These are phyloP conservation scores for Drosophila biarmipes DNA, from an alignment of 1,140 invertebrate genomes.

Conservation along the genomic window DNA sequence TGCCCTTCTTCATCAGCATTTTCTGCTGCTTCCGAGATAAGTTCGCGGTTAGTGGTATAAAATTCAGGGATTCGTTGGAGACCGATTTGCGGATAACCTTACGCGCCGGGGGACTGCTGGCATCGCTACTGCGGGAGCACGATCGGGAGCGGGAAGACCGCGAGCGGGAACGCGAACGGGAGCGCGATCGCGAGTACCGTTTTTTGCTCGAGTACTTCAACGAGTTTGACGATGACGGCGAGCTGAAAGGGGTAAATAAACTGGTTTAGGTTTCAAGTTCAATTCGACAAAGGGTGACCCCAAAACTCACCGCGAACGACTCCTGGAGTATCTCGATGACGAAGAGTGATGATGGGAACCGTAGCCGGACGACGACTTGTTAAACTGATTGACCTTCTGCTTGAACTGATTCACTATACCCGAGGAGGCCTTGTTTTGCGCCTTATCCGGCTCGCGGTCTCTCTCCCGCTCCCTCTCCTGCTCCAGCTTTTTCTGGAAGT, in stretches of 20 bases:
- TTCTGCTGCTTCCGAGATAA: slow-evolving; percentile 74
- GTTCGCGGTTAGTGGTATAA: slow-evolving; percentile 71
- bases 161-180: slow-evolving; percentile 59
- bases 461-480: slow-evolving; percentile 53
- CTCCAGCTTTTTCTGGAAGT: slow-evolving; percentile 66
- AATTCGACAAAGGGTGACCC: background rate
- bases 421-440: slow-evolving; percentile 29
- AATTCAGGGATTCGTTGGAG: slow-evolving; percentile 65
- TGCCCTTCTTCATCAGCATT: slow-evolving; percentile 84
- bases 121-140: slow-evolving; percentile 64
- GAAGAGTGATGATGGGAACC: slow-evolving; percentile 47
- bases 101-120: slow-evolving; percentile 64
- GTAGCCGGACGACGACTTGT: slow-evolving; percentile 43
- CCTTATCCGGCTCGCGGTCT: slow-evolving; percentile 33
- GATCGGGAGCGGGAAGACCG: slow-evolving; percentile 65
- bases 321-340: slow-evolving; percentile 61
- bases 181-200: slow-evolving; percentile 70
- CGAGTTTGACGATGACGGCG: slow-evolving; percentile 60
- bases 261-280: background rate
- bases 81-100: slow-evolving; percentile 69
- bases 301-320: slow-evolving; percentile 73
- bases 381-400: slow-evolving; percentile 64
- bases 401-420: slow-evolving; percentile 58
- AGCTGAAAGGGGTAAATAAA: slow-evolving; percentile 35
- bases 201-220: slow-evolving; percentile 69